Conservation (phyloP, 2,113 vertebrate species). For the Mesembrinibis cayennensis region DNA sequence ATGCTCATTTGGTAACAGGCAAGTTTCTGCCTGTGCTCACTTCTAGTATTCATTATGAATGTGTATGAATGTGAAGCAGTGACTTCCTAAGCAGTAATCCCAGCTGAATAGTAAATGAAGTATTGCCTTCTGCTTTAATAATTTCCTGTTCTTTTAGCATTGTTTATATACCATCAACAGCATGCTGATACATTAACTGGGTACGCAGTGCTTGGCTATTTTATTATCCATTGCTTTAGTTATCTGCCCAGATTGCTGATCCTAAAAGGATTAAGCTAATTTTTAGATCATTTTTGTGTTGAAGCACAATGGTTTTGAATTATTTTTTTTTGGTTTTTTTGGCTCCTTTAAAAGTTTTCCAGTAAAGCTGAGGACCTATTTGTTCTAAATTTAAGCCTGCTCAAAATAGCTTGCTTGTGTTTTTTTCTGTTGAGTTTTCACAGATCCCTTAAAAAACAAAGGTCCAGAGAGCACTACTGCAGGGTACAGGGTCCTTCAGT, state of each 20-base stretch:
- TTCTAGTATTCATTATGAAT: not conserved
- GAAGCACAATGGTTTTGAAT: not conserved
- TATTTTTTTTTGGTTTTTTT: not conserved
- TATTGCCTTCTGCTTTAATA: not conserved
- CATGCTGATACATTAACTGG: not conserved
- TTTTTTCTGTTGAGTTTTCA: not conserved
- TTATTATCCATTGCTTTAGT: not conserved
- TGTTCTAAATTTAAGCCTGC: not conserved
- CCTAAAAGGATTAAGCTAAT: not conserved
- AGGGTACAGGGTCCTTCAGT: not conserved
- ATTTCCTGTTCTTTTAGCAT: conserved; percentile 18
- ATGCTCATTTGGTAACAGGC: conserved; percentile 20
- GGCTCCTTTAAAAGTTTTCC: not conserved
- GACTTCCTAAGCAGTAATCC: conserved; percentile 19
- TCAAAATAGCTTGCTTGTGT: not conserved
- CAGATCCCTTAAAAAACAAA: not conserved
- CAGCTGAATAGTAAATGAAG: conserved; percentile 3
- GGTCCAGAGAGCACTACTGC: not conserved
- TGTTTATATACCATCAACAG: not conserved
- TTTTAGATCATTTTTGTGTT: not conserved
- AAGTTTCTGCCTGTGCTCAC: conserved; percentile 21
- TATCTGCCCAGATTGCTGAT: not conserved
- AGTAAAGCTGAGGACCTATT: not conserved
- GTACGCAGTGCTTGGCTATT: not conserved
- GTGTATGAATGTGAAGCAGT: not conserved